Base-by-base conservation (phyloP, 1,140 invertebrate genomes). In the Ceratina australensis region DNA sequence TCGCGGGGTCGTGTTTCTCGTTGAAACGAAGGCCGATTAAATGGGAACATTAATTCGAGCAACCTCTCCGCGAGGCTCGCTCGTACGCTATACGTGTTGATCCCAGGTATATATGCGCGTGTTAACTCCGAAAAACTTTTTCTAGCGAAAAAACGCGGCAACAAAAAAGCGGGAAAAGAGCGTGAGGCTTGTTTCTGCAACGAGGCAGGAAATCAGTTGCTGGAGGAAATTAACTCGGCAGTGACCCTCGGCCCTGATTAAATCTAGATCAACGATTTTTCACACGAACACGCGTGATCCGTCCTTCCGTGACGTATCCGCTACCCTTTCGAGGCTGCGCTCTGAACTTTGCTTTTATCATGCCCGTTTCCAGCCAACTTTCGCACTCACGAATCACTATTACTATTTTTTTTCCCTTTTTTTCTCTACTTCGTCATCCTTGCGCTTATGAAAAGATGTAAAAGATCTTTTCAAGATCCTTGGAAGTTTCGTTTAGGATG, bases 251-350 rank as follows among this genome's bases (percentile, higher is more conserved):
- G 33, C 18, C 3, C n/a, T n/a, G 18, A 64, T 64, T 42, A 42
- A 64, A 64, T 64, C 61, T 64, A 42, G 18, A 63, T 42, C 61
- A 28, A 12, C 33, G 61, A 64, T 64, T 64, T 64, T 64, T 64
- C 28, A 15, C 16, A 7, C 18, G 10, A 64, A 22, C n/a, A 42
- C 33, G 33, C 33, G 33, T n/a, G 28, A 3, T 20, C 24, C 61
- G 33, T 20, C n/a, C 16, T 20, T 22, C 4, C 13, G n/a, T 7
- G 28, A 42, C 12, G 42, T 0, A 15, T 63, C 7, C 15, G n/a
- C 20, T 63, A 10, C n/a, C 28, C 13, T 20, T 15, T 13, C 20
- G 10, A 8, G 2, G 12, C 3, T 33, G 4, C 26, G 33, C 61
- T 42, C 1, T 22, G n/a, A 42, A 63, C 28, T 63, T 42, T 20